Base-by-base conservation (phyloP, 2,888 invertebrate species). In the Synanthedon tipuliformis region DNA sequence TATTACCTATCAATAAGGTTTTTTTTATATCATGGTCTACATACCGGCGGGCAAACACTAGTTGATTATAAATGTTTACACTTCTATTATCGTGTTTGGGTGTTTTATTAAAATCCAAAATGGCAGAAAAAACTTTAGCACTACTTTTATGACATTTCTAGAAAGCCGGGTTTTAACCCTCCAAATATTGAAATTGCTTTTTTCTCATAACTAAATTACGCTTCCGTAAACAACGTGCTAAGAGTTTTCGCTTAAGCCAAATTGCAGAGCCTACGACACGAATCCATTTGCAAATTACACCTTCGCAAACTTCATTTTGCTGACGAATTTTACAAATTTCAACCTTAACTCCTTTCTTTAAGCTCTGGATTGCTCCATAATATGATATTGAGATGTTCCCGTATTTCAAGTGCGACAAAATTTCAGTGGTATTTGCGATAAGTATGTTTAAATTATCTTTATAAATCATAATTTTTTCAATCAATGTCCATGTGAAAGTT, bases 211-310 rank as follows among this genome's bases (percentile, higher is more conserved):
- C 41, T 50, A 50, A 50, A 53, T 53, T 53, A 48, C 50, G 50
- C 50, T 11, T 66, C 61, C 62, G 59, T 61, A 66, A 73, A 71
- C 71, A 72, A 65, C 57, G 67, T 66, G 70, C 75, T 74, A 74
- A 81, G 75, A 74, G 75, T 73, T 74, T 66, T 69, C 75, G 75
- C 40, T 80, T 82, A 81, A 83, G 82, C 81, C 76, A 78, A 84
- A 82, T 81, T 77, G 78, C 75, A 70, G 66, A 66, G 78, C 81
- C 78, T 73, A 77, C 79, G 78, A 79, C 81, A 79, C 77, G 76
- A 69, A 72, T 78, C 84, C 86, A 85, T 86, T 86, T 86, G 83
- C 81, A 83, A 85, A 86, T 86, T 81, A 82, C 73, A 80, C 69
- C 50, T 48, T 15, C 15, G 69, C 67, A 71, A 61, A 63, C 61